Percentiles rank a stretch among this genome's conserved stretches.
These are phyloP conservation scores for Acholoe squamosa DNA, from an alignment of 2,888 invertebrate genomes.

Conservation along the genomic window DNA sequence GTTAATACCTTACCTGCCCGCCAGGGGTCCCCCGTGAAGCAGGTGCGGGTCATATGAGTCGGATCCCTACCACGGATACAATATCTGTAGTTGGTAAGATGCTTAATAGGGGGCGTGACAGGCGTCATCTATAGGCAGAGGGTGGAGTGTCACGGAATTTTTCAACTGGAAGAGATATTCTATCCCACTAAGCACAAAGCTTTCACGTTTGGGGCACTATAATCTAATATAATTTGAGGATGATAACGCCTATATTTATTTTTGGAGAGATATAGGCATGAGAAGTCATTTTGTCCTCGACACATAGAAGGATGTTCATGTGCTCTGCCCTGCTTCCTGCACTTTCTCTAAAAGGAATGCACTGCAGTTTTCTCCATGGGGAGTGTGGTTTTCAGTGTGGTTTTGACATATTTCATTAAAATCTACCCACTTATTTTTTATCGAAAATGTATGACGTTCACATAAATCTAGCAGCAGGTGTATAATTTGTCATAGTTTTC, in stretches of 20 bases:
- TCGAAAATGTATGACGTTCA: not conserved
- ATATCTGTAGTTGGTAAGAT: not conserved
- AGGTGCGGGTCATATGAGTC: not conserved
- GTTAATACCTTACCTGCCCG: constrained; percentile 10
- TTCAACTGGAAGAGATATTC: not conserved
- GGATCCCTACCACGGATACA: not conserved
- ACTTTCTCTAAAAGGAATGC: too few species aligned
- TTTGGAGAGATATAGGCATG: too few species aligned
- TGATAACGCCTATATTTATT: too few species aligned
- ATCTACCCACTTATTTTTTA: not conserved
- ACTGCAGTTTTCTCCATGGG: too few species aligned
- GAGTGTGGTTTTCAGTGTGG: too few species aligned
- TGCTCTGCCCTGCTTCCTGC: too few species aligned
- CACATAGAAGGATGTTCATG: too few species aligned
- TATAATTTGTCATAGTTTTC: too few species aligned
- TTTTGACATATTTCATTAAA: too few species aligned
- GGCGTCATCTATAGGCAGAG: constrained; percentile 1
- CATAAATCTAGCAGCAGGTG: not conserved
- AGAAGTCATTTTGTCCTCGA: too few species aligned
- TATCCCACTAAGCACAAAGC: not conserved
- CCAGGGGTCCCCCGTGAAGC: not conserved
- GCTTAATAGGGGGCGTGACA: constrained; percentile 45
- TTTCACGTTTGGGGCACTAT: too few species aligned
- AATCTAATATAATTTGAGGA: too few species aligned
- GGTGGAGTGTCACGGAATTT: not conserved